A percentile compares a stretch with the other conserved stretches of the same genome.
phyloP scores from a whole-genome alignment of 1,140 invertebrate genomes.

The Camponotus vicinus region DNA sequence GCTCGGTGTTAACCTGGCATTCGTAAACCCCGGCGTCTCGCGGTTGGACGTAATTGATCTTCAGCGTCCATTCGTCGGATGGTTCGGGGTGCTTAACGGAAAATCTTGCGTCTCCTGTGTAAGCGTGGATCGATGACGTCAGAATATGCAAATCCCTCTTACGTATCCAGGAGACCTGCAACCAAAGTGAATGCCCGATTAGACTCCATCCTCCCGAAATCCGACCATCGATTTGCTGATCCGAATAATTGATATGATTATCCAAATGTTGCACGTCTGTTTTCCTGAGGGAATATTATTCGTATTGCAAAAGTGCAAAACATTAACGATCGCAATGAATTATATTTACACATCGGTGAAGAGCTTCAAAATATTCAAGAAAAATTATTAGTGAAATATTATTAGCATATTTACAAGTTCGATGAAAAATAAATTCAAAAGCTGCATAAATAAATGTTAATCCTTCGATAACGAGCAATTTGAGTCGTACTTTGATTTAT shows the following conservation, averaged over 20 bases:
- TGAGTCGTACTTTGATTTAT: not conserved
- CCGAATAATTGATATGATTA: constrained; percentile 49
- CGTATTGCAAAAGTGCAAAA: not conserved
- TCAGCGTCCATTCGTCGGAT: constrained; percentile 96
- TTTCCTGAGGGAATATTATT: constrained; percentile 18
- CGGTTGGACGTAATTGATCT: constrained; percentile 94
- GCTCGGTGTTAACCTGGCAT: constrained; percentile 94
- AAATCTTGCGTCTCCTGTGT: constrained; percentile 95
- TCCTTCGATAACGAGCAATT: not conserved
- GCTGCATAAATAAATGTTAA: not conserved
- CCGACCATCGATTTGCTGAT: constrained; percentile 39
- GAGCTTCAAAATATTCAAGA: not conserved
- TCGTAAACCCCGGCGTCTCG: constrained; percentile 95
- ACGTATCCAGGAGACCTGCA: constrained; percentile 96
- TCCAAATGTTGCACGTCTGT: not conserved
- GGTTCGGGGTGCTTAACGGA: constrained; percentile 93
- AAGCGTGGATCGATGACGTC: constrained; percentile 94
- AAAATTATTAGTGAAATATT: not conserved
- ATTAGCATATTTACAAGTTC: not conserved
- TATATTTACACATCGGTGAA: not conserved
- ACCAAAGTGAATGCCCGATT: constrained; percentile 62
- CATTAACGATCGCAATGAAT: not conserved
- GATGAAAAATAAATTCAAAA: not conserved
- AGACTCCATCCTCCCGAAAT: constrained; percentile 29
- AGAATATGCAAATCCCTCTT: constrained; percentile 96